A percentile compares a stretch with the other conserved stretches of the same genome.
phyloP scores from a whole-genome alignment of 2,797 vertebrate species.

The Sebastes iracundus region DNA sequence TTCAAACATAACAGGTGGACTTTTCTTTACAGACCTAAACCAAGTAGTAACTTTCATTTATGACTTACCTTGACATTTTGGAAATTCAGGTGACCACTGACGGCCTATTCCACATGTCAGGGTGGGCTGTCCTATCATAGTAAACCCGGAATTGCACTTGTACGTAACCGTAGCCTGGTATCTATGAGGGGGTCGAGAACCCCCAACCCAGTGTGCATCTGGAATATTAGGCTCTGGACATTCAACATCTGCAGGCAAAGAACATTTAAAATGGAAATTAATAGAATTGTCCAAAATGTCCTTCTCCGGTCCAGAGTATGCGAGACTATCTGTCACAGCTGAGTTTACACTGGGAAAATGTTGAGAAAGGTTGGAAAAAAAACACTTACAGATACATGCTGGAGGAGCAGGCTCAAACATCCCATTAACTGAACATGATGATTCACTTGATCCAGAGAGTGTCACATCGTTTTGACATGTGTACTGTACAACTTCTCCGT shows the following conservation, averaged over 20 bases:
- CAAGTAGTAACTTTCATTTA: background rate
- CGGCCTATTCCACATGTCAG: constrained; percentile 16
- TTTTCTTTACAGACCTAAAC: background rate
- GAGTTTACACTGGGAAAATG: background rate
- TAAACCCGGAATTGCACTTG: background rate
- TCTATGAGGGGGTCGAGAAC: constrained; percentile 20
- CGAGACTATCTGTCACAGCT: background rate
- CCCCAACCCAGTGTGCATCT: fast-evolving
- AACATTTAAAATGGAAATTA: background rate
- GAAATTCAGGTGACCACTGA: constrained; percentile 50
- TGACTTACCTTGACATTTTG: constrained; percentile 64
- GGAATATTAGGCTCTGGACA: background rate
- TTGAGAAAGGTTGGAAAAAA: background rate
- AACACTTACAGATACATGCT: constrained; percentile 44
- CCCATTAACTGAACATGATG: constrained; percentile 2
- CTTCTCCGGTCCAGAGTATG: background rate
- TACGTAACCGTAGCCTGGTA: background rate
- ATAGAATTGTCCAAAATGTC: background rate
- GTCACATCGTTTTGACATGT: fast-evolving
- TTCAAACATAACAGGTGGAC: background rate
- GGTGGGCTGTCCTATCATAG: fast-evolving
- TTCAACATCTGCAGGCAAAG: constrained; percentile 19
- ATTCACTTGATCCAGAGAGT: background rate
- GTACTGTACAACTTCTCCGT: background rate
- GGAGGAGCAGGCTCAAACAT: constrained; percentile 28